phyloP scores from a whole-genome alignment of 2,113 vertebrate species.

The Desmodus rotundus region DNA sequence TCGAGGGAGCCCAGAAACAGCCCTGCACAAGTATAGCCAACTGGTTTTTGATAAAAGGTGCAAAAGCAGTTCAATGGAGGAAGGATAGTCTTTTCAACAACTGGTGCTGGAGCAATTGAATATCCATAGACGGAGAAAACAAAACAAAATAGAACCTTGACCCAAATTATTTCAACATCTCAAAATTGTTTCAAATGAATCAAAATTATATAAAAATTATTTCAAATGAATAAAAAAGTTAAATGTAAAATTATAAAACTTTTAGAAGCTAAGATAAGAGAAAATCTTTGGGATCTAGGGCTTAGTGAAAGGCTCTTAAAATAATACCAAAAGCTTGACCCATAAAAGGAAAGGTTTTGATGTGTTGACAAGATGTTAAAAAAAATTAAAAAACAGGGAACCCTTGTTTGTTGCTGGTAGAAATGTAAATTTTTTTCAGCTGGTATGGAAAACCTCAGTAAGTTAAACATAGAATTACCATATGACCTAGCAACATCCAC shows the following conservation, averaged over 20 bases:
- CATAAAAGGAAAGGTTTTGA: background rate
- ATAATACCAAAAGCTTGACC: background rate
- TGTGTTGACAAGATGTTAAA: background rate
- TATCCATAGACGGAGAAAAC: background rate
- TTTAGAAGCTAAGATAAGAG: background rate
- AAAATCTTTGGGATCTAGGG: background rate
- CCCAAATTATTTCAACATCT: background rate
- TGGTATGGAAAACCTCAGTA: background rate
- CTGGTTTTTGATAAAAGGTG: background rate
- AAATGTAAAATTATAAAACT: background rate
- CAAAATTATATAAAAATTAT: background rate
- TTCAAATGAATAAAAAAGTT: background rate
- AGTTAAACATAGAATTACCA: background rate
- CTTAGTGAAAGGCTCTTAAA: background rate
- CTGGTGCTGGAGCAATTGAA: background rate
- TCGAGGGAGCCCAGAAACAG: background rate
- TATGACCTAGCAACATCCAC: background rate
- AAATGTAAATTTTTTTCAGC: background rate
- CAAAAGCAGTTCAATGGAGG: background rate
- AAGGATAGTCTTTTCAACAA: background rate
- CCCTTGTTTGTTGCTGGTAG: background rate
- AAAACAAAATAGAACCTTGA: background rate
- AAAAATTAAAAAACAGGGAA: background rate
- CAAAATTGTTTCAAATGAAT: background rate
- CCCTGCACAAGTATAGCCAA: background rate